Percentiles rank a stretch among this genome's conserved stretches.
These are phyloP conservation scores for Lordiphosa collinella DNA, from an alignment of 1,140 invertebrate species.

Conservation along the genomic window DNA sequence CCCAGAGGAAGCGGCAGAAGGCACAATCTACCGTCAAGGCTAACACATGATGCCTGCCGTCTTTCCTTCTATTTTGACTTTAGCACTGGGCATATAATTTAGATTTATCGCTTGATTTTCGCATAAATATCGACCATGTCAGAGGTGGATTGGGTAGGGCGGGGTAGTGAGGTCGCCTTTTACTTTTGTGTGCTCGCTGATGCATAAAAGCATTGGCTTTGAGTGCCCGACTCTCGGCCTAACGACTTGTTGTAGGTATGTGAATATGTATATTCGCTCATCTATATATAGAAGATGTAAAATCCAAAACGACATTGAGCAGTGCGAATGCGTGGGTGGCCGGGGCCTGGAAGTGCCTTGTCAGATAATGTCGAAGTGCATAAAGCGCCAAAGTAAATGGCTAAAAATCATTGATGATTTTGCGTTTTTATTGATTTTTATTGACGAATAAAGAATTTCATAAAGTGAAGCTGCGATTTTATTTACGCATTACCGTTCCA, in stretches of 20 bases:
- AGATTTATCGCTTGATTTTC: conserved; percentile 73
- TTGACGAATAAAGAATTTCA: conserved; percentile 26
- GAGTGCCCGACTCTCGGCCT: conserved; percentile 55
- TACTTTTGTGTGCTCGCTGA: conserved; percentile 62
- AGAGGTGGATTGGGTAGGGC: conserved; percentile 4
- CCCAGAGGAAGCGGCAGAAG: background rate
- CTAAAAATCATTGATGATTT: conserved; percentile 49
- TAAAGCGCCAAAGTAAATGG: conserved; percentile 36
- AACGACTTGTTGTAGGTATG: conserved; percentile 58
- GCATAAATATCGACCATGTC: conserved; percentile 72
- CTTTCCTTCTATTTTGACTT: conserved; percentile 36
- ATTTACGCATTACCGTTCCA: conserved; percentile 16
- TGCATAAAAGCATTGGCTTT: conserved; percentile 64
- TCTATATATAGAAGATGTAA: conserved; percentile 44
- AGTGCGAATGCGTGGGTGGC: background rate
- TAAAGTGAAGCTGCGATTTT: conserved; percentile 25
- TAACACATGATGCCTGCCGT: conserved; percentile 18
- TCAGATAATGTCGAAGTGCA: conserved; percentile 49
- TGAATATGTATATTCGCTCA: conserved; percentile 12
- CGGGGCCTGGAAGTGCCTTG: conserved; percentile 20
- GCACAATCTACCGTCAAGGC: conserved; percentile 24
- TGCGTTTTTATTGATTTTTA: conserved; percentile 51
- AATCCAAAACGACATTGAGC: conserved; percentile 53
- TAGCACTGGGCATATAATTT: conserved; percentile 70
- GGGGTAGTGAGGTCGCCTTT: conserved; percentile 7